Conservation (phyloP, 1,140 invertebrate species). For the Philaenus spumarius region DNA sequence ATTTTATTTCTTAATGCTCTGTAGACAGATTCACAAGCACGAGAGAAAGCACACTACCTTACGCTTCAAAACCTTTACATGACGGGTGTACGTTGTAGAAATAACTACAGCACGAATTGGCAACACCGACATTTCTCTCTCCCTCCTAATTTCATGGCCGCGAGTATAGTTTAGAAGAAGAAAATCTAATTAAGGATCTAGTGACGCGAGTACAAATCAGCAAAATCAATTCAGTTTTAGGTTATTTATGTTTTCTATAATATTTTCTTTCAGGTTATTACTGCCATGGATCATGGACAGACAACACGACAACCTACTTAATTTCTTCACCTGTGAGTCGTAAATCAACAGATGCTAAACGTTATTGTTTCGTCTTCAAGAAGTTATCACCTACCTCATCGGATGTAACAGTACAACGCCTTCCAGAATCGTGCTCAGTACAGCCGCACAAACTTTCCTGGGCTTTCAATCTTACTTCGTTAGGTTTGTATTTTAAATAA, state of each 20-base stretch:
- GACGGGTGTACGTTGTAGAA: too few species aligned
- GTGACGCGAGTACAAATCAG: not conserved
- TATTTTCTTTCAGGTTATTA: slow-evolving; percentile 47
- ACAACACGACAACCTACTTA: slow-evolving; percentile 56
- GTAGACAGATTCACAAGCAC: too few species aligned
- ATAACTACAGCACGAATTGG: too few species aligned
- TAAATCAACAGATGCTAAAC: slow-evolving; percentile 37
- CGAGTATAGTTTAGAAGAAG: too few species aligned
- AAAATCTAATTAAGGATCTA: not conserved
- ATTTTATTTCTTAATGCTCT: too few species aligned
- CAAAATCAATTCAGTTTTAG: not conserved
- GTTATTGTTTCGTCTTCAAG: slow-evolving; percentile 39
- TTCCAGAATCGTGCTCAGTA: slow-evolving; percentile 22
- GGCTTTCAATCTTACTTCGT: slow-evolving; percentile 25
- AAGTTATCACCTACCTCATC: not conserved
- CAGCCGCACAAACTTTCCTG: slow-evolving; percentile 9
- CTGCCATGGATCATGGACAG: slow-evolving; percentile 60
- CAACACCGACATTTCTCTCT: too few species aligned
- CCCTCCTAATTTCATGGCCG: too few species aligned
- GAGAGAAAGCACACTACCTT: too few species aligned
- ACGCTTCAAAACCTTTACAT: too few species aligned
- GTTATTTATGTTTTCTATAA: not conserved
- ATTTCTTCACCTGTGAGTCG: slow-evolving; percentile 48
- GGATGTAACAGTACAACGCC: slow-evolving; percentile 16
- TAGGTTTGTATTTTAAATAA: slow-evolving; percentile 14